Base-by-base conservation (phyloP, 2,888 invertebrate species). In the Nephrotoma guestfalica region DNA sequence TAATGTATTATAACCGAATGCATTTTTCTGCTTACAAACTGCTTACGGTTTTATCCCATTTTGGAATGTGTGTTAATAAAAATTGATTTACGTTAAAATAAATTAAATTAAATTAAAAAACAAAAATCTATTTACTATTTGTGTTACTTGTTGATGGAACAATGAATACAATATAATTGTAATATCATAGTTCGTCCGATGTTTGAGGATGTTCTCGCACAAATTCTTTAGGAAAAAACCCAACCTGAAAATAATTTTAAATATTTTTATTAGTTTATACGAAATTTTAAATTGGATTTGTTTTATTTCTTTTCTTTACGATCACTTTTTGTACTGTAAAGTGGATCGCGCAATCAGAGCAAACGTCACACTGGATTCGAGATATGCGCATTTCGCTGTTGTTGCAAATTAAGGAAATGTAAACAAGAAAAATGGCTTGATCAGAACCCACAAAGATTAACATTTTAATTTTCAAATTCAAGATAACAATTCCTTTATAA, bases 191-290 rank as follows among this genome's bases (percentile, higher is more conserved):
- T 88, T 92, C 91, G 86, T 91, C 91, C 86, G 89, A 90, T 7
- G 89, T 89, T 43, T 90, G 89, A 1, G 93, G 93, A 89, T 94
- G 93, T 90, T 94, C 94, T 85, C 93, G 93, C 85, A 97, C 96
- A 91, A 95, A 96, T 88, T 94, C 95, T 90, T 95, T 95, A 3
- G 97, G 96, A 91, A 97, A 96, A 91, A 95, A 96, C 15, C 96
- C 97, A 89, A 94, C 93, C 93, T 94, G 90, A 88, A 84, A 15
- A 4, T 30, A 30, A 30, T 30, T 30, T 30, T 3, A 30, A 30
- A 30, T 2, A 30, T 30, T 30, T 30, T 30, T 30, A 30, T 2
- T 30, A 30, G 30, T 30, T 30, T 30, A 30, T 30, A 30, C 30
- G 2, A 30, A 30, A 30, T 30, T 30, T 30, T 30, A 30, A 30